phyloP scores from a whole-genome alignment of 1,140 invertebrate genomes.

The Hyles vespertilio region DNA sequence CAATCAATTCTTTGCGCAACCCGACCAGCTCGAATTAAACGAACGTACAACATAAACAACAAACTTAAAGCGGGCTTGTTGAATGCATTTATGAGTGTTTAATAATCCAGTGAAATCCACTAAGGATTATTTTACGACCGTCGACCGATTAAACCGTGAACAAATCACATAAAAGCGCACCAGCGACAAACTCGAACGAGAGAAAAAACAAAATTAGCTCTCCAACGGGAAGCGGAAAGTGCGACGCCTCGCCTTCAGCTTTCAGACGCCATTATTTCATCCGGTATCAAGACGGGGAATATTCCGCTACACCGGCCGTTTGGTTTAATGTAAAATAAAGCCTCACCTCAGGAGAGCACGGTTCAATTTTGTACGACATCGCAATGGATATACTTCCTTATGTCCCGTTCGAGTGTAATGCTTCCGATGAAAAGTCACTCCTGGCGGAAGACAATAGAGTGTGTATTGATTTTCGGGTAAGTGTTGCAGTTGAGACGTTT shows the following conservation, averaged over 20 bases:
- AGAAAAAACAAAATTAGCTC: constrained; percentile 36
- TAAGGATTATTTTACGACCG: constrained; percentile 16
- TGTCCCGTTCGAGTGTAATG: background rate
- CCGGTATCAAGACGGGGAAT: constrained; percentile 33
- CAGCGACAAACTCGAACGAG: constrained; percentile 28
- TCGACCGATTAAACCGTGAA: constrained; percentile 8
- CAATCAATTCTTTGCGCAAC: no score
- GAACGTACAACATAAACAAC: no score
- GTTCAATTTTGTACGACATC: constrained; percentile 28
- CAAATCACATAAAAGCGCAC: constrained; percentile 27
- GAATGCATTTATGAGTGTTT: no score
- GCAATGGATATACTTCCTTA: constrained; percentile 13
- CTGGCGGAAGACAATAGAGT: constrained; percentile 21
- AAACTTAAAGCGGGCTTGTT: no score
- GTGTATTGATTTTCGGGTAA: constrained; percentile 22
- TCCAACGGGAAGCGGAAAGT: constrained; percentile 38
- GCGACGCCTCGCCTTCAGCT: constrained; percentile 38
- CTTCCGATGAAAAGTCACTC: constrained; percentile 13
- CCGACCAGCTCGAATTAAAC: no score
- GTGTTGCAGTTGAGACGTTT: constrained; percentile 28
- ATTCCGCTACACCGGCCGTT: constrained; percentile 15
- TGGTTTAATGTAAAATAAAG: constrained; percentile 15
- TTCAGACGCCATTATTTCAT: constrained; percentile 44
- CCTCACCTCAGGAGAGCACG: constrained; percentile 22
- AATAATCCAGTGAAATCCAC: no score